A percentile compares a stretch with the other conserved stretches of the same genome.
phyloP scores from a whole-genome alignment of 2,113 vertebrate genomes.

The Engraulis encrasicolus region DNA sequence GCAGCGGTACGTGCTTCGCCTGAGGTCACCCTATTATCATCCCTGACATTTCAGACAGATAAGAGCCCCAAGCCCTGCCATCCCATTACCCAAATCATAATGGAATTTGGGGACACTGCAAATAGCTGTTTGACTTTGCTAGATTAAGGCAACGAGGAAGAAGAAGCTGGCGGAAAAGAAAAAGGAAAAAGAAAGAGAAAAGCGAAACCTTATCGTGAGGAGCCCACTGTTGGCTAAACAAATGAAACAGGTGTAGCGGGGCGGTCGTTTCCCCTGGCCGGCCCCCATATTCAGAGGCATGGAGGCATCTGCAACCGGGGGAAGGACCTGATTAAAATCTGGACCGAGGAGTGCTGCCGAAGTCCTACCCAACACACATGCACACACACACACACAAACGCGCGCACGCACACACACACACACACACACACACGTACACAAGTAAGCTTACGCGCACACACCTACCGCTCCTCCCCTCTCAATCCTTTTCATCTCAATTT shows the following conservation, averaged over 20 bases:
- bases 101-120: conserved; percentile 49
- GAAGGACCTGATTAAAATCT: conserved; percentile 23
- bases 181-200: conserved; percentile 15
- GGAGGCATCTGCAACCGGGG: conserved; percentile 11
- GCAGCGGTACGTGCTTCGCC: conserved; percentile 33
- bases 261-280: conserved; percentile 16
- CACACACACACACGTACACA: neutral
- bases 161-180: too few relatives aligned
- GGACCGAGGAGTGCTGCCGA: neutral
- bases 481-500: neutral
- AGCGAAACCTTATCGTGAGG: conserved; percentile 37
- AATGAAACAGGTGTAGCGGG: conserved; percentile 37
- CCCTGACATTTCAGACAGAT: conserved; percentile 49
- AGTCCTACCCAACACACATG: neutral
- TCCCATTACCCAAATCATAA: conserved; percentile 49
- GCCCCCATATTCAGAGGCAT: neutral
- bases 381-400: neutral
- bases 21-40: conserved; percentile 46
- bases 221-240: conserved; percentile 42
- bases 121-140: conserved; percentile 49
- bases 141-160: conserved; percentile 48
- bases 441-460: too few relatives aligned
- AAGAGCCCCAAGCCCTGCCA: conserved; percentile 40
- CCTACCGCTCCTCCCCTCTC: neutral
- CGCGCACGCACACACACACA: neutral